phyloP scores from a whole-genome alignment of 2,888 invertebrate genomes.

The Helleia helle region DNA sequence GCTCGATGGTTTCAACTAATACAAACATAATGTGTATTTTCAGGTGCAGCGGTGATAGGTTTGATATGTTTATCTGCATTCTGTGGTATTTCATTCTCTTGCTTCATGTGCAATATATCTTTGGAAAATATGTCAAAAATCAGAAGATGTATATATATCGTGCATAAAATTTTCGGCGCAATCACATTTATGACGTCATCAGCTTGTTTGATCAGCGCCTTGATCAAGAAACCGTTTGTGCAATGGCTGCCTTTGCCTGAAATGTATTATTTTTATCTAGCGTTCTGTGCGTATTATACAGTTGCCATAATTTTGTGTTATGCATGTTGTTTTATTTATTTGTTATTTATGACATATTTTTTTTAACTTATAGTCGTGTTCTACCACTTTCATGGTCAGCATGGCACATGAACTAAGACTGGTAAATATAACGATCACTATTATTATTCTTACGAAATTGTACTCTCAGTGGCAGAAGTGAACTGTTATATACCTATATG shows the following conservation, averaged over 20 bases:
- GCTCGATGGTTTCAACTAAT: background rate
- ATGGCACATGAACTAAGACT: too few species aligned
- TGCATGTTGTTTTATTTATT: conserved; percentile 8
- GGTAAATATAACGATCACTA: too few species aligned
- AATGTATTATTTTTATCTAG: conserved; percentile 23
- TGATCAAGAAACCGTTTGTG: conserved; percentile 26
- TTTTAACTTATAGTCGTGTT: too few species aligned
- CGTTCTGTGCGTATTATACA: conserved; percentile 31
- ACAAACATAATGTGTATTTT: conserved; percentile 13
- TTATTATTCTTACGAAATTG: too few species aligned
- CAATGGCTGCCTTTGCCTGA: conserved; percentile 26
- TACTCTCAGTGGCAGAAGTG: too few species aligned
- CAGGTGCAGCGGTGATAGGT: conserved; percentile 23
- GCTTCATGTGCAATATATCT: conserved; percentile 1
- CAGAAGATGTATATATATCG: conserved; percentile 8
- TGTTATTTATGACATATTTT: too few species aligned
- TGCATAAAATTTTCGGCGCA: conserved; percentile 25
- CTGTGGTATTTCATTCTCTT: conserved; percentile 19
- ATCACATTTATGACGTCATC: conserved; percentile 26
- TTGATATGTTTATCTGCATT: conserved; percentile 17
- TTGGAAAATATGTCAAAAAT: conserved; percentile 3
- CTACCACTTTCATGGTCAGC: too few species aligned
- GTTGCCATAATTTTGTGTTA: conserved; percentile 20
- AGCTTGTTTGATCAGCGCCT: conserved; percentile 31
- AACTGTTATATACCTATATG: too few species aligned